These are phyloP conservation scores for Gymnogyps californianus DNA, from an alignment of 2,113 vertebrate genomes.

Conservation along the genomic window DNA sequence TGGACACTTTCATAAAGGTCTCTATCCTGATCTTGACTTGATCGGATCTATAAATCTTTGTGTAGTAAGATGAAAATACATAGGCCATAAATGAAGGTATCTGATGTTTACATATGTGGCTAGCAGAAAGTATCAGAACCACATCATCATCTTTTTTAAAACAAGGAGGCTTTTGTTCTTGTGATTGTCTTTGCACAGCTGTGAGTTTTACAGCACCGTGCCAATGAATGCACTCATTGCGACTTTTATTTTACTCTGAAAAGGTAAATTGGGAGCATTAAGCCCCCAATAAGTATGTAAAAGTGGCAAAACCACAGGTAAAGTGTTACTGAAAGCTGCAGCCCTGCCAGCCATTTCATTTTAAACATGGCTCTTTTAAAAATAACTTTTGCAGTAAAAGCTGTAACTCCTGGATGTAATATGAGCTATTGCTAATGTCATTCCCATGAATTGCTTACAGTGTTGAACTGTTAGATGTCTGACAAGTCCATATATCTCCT, in stretches of 20 bases:
- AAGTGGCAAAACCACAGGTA: slow-evolving; percentile 40
- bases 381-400: slow-evolving; percentile 43
- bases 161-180: slow-evolving; percentile 53
- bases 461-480: slow-evolving; percentile 65
- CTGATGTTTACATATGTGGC: slow-evolving; percentile 12
- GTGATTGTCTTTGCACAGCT: slow-evolving; percentile 61
- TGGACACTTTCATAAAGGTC: background rate
- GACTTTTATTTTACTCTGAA: slow-evolving; percentile 43
- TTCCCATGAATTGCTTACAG: slow-evolving; percentile 64
- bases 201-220: slow-evolving; percentile 47
- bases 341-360: slow-evolving; percentile 1
- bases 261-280: slow-evolving; percentile 53
- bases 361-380: slow-evolving; percentile 53
- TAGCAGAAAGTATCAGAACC: slow-evolving; percentile 46
- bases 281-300: slow-evolving; percentile 30
- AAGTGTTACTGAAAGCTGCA: slow-evolving; percentile 26
- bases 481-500: slow-evolving; percentile 69
- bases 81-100: background rate
- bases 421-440: slow-evolving; percentile 28
- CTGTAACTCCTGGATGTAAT: slow-evolving; percentile 56
- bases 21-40: background rate
- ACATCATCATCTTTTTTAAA: slow-evolving; percentile 40
- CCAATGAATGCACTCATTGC: slow-evolving; percentile 38
- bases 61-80: background rate
- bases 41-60: background rate